Evolutionary conservation across 2,888 invertebrate genomes (phyloP), one percentile per base, ranked within the genome.

Genomic region (Blastobasis lacticolella): DNA sequence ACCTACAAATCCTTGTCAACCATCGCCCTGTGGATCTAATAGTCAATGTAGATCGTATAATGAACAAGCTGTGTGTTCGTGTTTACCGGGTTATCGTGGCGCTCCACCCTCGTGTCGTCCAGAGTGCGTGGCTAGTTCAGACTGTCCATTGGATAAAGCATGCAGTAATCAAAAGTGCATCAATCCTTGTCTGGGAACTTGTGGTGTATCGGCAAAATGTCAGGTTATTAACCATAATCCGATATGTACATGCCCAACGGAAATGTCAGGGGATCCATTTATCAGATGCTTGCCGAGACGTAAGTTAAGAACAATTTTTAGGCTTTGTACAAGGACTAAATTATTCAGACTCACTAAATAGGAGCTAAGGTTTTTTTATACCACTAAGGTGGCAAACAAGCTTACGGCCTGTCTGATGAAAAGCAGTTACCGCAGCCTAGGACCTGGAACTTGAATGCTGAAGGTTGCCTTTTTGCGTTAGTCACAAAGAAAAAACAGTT

Each of bases 141-240:
- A 94, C 58, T 95, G 95, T 69, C 81, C 92, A 4, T 88, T 90
- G 5, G 90, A 92, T 64, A 90, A 90, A 75, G 94, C 94, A 6
- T 94, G 94, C 60, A 89, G 90, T 48, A 92, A 92, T 63, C 92
- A 92, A 63, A 93, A 92, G 75, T 94, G 94, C 70, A 72, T 87
- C 49, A 92, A 94, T 69, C 94, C 94, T 41, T 94, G 94, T 66
- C 91, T 91, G 49, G 94, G 94, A 59, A 91, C 93, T n/a, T 95
- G 95, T 69, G 95, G 95, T 36, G 87, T 93, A 44, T 85, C 88
- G 54, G 94, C 95, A 4, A 79, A 84, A 60, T 95, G 95, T 68
- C 90, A 92, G 78, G 93, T 95, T 10, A 91, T 94, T 45, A 93
- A 93, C 67, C 94, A 95, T 70, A 90, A 91, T 67, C 94, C 94